Conservation (phyloP, 2,888 invertebrate species). For the Rotaria macrura region DNA sequence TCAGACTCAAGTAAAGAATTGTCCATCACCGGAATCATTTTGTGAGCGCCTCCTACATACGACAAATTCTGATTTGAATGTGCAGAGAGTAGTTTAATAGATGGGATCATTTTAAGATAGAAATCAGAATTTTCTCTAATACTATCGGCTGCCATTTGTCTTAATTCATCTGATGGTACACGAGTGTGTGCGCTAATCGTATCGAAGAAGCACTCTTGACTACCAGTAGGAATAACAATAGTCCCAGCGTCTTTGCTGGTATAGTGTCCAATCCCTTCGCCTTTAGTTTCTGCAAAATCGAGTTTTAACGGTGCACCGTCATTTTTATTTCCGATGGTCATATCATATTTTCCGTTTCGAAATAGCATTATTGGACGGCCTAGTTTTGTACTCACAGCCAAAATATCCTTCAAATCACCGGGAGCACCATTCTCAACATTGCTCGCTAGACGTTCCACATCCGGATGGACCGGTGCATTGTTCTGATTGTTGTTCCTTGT, state of each 20-base stretch:
- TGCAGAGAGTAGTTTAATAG: background rate
- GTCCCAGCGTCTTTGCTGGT: background rate
- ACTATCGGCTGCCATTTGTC: background rate
- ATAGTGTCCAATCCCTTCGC: background rate
- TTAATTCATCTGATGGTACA: background rate
- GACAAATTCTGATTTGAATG: background rate
- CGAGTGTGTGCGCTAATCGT: background rate
- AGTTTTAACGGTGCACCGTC: background rate
- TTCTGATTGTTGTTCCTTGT: background rate
- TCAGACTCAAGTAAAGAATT: too few relatives aligned
- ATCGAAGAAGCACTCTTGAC: background rate
- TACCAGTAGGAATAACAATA: background rate
- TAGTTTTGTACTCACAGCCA: background rate
- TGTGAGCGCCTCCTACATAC: too few relatives aligned
- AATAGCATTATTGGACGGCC: background rate
- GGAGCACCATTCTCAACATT: background rate
- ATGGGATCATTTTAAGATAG: background rate
- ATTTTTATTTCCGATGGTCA: background rate
- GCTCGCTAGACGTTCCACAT: background rate
- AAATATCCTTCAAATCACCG: background rate
- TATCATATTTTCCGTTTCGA: background rate
- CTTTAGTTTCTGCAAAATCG: background rate
- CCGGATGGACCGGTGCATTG: background rate
- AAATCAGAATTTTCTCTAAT: background rate
- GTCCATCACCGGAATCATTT: too few relatives aligned